These are phyloP conservation scores for Gopherus flavomarginatus DNA, from an alignment of 2,113 vertebrate genomes.

Conservation along the genomic window DNA sequence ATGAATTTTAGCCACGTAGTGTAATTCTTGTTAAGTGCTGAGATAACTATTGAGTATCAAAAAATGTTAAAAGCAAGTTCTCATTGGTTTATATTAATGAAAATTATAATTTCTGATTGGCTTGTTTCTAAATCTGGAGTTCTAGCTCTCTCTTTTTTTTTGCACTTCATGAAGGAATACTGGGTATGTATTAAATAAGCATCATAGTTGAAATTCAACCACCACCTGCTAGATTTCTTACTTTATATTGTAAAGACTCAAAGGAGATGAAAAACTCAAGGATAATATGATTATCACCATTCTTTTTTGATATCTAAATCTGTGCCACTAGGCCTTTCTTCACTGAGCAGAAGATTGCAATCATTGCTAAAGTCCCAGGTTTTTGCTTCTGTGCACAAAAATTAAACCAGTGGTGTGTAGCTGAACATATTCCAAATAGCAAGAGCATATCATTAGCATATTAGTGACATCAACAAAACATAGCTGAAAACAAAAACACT, in stretches of 20 bases:
- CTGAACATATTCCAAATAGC: conserved; percentile 58
- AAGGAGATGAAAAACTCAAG: conserved; percentile 58
- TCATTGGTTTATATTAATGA: not conserved
- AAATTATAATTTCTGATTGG: not conserved
- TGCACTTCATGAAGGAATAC: not conserved
- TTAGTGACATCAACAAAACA: conserved; percentile 48
- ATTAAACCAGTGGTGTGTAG: conserved; percentile 55
- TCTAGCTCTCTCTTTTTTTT: not conserved
- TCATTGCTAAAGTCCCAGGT: conserved; percentile 41
- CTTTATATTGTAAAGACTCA: conserved; percentile 43
- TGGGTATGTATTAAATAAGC: not conserved
- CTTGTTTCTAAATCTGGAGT: not conserved
- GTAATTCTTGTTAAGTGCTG: conserved; percentile 1
- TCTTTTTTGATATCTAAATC: conserved; percentile 66
- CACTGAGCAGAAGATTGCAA: conserved; percentile 68
- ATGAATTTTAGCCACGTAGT: not conserved
- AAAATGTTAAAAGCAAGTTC: not conserved
- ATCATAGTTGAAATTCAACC: conserved; percentile 33
- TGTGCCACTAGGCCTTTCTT: conserved; percentile 58
- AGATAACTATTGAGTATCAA: not conserved
- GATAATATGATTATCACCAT: conserved; percentile 71
- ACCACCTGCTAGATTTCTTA: conserved; percentile 47
- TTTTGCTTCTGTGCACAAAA: conserved; percentile 68
- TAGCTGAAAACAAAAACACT: conserved; percentile 36
- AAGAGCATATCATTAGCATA: conserved; percentile 43